Conservation (phyloP, 2,888 invertebrate species). For the Drosophila acutilabella region DNA sequence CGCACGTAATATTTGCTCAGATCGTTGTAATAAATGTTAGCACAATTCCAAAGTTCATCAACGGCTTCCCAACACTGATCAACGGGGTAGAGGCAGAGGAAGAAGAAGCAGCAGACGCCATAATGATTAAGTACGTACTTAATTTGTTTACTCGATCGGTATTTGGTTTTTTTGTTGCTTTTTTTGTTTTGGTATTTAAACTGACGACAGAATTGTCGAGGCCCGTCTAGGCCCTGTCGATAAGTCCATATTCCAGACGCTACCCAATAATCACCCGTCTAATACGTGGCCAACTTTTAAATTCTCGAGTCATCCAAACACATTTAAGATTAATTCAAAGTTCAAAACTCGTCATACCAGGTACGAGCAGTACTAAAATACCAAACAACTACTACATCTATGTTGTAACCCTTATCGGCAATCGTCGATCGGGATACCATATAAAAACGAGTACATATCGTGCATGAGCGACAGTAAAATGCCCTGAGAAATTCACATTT, state of each 20-base stretch:
- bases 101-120: slow-evolving; percentile 6
- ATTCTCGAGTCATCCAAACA: not conserved
- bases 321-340: slow-evolving; percentile 40
- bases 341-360: slow-evolving; percentile 20
- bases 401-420: slow-evolving; percentile 19
- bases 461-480: too few species aligned
- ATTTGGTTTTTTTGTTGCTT: too few species aligned
- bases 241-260: slow-evolving; percentile 19
- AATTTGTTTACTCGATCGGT: slow-evolving; percentile 7
- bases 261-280: slow-evolving; percentile 39
- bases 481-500: too few species aligned
- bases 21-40: slow-evolving; percentile 33
- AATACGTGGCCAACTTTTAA: slow-evolving; percentile 34
- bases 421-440: slow-evolving; percentile 10
- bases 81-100: not conserved
- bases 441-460: not conserved
- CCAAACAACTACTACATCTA: not conserved
- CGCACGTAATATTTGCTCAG: slow-evolving; percentile 41
- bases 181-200: too few species aligned
- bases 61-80: slow-evolving; percentile 1
- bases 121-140: slow-evolving; percentile 25
- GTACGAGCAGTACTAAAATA: not conserved
- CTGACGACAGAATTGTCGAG: not conserved
- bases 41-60: slow-evolving; percentile 45
- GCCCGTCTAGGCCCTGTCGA: slow-evolving; percentile 12